Base-by-base conservation (phyloP, 2,797 vertebrate species). In the Molossus molossus region DNA sequence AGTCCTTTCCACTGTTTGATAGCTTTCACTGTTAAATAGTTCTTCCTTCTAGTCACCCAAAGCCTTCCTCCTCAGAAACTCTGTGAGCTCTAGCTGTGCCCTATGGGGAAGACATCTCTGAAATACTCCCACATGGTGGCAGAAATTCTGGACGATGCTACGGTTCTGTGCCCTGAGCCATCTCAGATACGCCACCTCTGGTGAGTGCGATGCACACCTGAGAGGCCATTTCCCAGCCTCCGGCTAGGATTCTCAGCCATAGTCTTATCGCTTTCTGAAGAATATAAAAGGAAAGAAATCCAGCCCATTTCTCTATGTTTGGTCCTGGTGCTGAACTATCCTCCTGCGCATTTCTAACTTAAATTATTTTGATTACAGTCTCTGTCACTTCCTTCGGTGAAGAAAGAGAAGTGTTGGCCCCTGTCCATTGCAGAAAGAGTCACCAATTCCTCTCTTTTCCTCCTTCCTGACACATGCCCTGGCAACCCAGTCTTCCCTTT, bases 301-400 rank as follows among this genome's bases (percentile, higher is more conserved):
- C 9, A 85, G 18, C 27, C 57, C 23, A 33, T 60, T 84, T 40
- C 33, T 81, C 27, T 58, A 8, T 21, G 64, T 83, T 80, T 65
- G 27, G 12, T 92, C 62, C 64, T 12, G 3, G 29, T 37, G 8
- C 60, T 85, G 21, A 87, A 87, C 94, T 50, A 82, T 29, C 21
- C 91, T 82, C 90, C 69, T 7, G 87, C 55, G 77, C 53, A 58
- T 53, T 85, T 89, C 67, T 81, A 87, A 91, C 45, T 80, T 87
- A 87, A 94, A 94, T 90, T 50, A 9, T n/a, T 80, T 58, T 60
- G 37, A 27, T 62, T 69, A 20, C 11, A 6, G 11, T 80, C 72
- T 82, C 81, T 90, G 62, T 69, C 27, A 29, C 62, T 79, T 79
- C 58, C 73, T 67, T 92, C 57, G 45, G 27, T 50, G 58, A 77